Evolutionary conservation across 2,113 vertebrate species (phyloP).

Genomic region (Dicerorhinus sumatrensis): DNA sequence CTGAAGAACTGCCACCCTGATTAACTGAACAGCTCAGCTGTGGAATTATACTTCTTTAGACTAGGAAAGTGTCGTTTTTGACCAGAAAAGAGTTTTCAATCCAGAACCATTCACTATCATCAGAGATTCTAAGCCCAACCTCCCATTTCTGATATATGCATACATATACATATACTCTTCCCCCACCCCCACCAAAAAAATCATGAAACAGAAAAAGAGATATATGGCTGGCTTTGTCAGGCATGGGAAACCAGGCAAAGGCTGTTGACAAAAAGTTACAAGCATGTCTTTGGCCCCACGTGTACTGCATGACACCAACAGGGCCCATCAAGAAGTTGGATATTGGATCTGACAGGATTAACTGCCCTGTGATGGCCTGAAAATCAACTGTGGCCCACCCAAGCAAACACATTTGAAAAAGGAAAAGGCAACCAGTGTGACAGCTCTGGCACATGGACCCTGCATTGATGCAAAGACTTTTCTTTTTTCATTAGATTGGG

Average conservation of each 20-base stretch:
- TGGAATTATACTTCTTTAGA: background rate
- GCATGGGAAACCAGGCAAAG: background rate
- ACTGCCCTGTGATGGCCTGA: background rate
- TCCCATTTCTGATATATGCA: background rate
- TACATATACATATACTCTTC: rapidly evolving
- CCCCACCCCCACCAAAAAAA: background rate
- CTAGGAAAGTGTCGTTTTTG: background rate
- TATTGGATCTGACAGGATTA: slow-evolving; percentile 14
- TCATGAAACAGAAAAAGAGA: background rate
- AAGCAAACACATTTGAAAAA: background rate
- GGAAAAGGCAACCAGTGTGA: background rate
- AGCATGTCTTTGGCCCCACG: background rate
- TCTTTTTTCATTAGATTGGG: background rate
- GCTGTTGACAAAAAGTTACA: background rate
- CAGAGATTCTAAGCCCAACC: background rate
- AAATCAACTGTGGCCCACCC: background rate
- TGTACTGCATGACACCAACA: background rate
- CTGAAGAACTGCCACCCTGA: background rate
- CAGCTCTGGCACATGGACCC: background rate
- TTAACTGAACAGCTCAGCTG: background rate
- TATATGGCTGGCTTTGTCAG: background rate
- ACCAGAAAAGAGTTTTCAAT: background rate
- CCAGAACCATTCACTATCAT: background rate
- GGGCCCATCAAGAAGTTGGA: background rate
- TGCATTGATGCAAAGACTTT: background rate